phyloP scores from a whole-genome alignment of 2,797 vertebrate genomes.

The Clarias laeviceps region DNA sequence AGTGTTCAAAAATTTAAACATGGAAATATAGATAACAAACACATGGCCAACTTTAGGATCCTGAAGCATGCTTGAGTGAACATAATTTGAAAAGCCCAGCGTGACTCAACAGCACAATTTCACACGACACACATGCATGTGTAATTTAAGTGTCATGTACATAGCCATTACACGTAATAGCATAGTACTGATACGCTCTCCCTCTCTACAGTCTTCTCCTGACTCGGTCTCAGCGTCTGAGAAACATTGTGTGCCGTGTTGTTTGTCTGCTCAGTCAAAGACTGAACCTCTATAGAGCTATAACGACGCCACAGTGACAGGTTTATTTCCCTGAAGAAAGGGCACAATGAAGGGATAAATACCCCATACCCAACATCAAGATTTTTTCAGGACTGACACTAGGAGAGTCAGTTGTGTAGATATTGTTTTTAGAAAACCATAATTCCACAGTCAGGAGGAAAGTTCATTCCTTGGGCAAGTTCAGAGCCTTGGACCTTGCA shows the following conservation, averaged over 20 bases:
- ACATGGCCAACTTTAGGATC: neutral
- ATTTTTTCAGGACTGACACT: neutral
- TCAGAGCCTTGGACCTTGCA: neutral
- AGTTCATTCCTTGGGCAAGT: neutral
- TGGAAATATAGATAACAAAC: neutral
- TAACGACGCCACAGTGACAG: neutral
- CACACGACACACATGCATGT: neutral
- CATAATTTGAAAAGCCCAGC: conserved; percentile 1
- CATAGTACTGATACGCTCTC: conserved; percentile 14
- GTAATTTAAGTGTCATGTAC: conserved; percentile 22
- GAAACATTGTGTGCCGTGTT: neutral
- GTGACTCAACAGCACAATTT: neutral
- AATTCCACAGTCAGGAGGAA: neutral
- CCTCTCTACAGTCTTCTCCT: neutral
- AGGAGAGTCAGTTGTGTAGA: neutral
- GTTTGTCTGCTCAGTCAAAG: conserved; percentile 8
- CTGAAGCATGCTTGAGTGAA: neutral
- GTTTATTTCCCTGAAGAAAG: neutral
- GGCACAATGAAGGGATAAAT: neutral
- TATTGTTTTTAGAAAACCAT: neutral
- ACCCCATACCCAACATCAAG: neutral
- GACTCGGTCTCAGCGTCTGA: neutral
- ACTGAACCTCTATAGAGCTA: neutral
- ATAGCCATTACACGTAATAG: conserved; percentile 4
- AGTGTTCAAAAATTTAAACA: neutral